Evolutionary conservation across 2,113 vertebrate species (phyloP).

Genomic region (Odocoileus virginianus): DNA sequence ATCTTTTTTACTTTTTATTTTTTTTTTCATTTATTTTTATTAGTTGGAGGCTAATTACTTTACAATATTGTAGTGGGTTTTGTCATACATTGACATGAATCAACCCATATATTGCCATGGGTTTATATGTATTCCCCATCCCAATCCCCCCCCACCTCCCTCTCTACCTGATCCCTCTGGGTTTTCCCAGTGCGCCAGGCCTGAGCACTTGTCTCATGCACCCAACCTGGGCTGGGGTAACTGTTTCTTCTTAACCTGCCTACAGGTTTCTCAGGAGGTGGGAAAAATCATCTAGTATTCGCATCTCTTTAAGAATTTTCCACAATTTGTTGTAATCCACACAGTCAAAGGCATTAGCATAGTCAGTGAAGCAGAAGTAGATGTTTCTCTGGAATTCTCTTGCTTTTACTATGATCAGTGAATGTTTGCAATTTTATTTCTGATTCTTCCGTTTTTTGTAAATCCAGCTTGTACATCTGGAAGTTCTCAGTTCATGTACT

Average conservation of each 20-base stretch:
- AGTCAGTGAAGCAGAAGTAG: not conserved
- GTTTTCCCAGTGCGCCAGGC: no score
- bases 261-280: not conserved
- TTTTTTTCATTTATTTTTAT: no score
- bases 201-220: no score
- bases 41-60: no score
- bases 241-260: not conserved
- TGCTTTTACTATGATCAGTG: not conserved
- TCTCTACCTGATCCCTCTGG: no score
- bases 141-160: no score
- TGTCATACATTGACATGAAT: no score
- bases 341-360: not conserved
- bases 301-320: not conserved
- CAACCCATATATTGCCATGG: no score
- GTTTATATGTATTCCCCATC: no score
- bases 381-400: not conserved
- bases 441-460: not conserved
- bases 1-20: no score
- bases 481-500: not conserved
- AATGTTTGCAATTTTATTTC: not conserved
- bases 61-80: no score
- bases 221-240: no score
- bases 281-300: accelerated
- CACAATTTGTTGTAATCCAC: not conserved
- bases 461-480: not conserved